These are phyloP conservation scores for Dasypolia templi DNA, from an alignment of 2,888 invertebrate species.

Conservation along the genomic window DNA sequence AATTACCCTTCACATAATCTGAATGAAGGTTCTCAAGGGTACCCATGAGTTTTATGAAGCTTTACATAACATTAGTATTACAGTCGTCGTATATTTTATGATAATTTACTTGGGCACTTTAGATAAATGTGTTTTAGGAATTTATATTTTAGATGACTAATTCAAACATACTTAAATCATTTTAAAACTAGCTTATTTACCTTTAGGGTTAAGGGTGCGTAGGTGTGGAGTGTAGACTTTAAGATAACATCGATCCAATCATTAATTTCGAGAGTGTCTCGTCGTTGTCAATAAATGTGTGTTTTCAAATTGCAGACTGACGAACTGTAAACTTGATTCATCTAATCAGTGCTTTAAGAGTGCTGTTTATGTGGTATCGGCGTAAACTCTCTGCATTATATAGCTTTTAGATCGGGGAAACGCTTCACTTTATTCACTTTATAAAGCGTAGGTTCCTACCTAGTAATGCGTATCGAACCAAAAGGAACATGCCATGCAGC, in stretches of 20 bases:
- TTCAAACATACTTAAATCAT: conserved; percentile 3
- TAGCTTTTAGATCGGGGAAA: conserved; percentile 29
- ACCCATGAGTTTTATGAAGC: conserved; percentile 16
- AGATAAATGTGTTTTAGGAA: conserved; percentile 21
- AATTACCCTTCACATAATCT: conserved; percentile 37
- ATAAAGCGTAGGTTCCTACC: neutral
- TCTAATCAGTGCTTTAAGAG: conserved; percentile 51
- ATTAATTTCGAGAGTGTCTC: conserved; percentile 24
- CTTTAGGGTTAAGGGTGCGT: neutral
- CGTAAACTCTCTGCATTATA: conserved; percentile 42
- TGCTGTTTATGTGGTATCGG: conserved; percentile 40
- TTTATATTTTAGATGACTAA: conserved; percentile 8
- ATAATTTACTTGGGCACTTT: conserved; percentile 15
- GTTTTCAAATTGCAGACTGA: conserved; percentile 41
- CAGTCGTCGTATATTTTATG: conserved; percentile 17
- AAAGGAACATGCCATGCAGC: neutral
- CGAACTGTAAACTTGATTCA: conserved; percentile 47
- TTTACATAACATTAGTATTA: conserved; percentile 14
- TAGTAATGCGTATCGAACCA: conserved; percentile 21
- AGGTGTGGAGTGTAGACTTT: neutral
- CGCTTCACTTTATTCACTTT: conserved; percentile 21
- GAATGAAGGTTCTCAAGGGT: conserved; percentile 17
- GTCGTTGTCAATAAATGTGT: conserved; percentile 37
- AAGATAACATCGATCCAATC: conserved; percentile 23
- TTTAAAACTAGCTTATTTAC: conserved; percentile 11